Conservation (phyloP, 2,797 vertebrate species). For the Aselliscus stoliczkanus region DNA sequence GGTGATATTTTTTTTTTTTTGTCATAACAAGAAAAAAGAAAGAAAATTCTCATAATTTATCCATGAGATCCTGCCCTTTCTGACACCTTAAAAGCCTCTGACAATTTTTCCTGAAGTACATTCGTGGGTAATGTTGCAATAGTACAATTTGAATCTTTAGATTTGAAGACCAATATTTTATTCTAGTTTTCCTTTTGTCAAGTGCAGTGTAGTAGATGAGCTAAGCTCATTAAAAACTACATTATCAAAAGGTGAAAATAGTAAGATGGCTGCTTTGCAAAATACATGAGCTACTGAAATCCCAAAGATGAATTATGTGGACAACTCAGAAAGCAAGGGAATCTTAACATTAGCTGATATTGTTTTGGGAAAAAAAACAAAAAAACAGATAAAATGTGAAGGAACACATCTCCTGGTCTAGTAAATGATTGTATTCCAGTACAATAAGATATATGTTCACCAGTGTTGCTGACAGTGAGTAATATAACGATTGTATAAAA, state of each 20-base stretch:
- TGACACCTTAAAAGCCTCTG: constrained; percentile 74
- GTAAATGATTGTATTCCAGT: background rate
- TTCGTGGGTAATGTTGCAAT: constrained; percentile 66
- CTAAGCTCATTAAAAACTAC: constrained; percentile 51
- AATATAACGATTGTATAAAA: background rate
- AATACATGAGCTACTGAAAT: constrained; percentile 26
- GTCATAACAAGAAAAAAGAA: background rate
- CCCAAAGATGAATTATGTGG: background rate
- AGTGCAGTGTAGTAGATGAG: constrained; percentile 39
- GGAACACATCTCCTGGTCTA: background rate
- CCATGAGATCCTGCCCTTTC: constrained; percentile 54
- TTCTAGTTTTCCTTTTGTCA: constrained; percentile 44
- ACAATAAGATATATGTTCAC: background rate
- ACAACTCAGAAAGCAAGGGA: background rate
- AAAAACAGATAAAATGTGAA: background rate
- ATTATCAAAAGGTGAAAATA: constrained; percentile 29
- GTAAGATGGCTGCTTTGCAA: background rate
- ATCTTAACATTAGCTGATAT: background rate
- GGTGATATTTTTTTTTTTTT: background rate
- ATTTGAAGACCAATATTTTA: constrained; percentile 66
- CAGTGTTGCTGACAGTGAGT: background rate
- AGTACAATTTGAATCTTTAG: constrained; percentile 40
- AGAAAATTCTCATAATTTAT: constrained; percentile 57
- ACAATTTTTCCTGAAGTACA: constrained; percentile 64
- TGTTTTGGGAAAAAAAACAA: no score